Conservation (phyloP, 1,140 invertebrate species). For the Drosophila melanica region DNA sequence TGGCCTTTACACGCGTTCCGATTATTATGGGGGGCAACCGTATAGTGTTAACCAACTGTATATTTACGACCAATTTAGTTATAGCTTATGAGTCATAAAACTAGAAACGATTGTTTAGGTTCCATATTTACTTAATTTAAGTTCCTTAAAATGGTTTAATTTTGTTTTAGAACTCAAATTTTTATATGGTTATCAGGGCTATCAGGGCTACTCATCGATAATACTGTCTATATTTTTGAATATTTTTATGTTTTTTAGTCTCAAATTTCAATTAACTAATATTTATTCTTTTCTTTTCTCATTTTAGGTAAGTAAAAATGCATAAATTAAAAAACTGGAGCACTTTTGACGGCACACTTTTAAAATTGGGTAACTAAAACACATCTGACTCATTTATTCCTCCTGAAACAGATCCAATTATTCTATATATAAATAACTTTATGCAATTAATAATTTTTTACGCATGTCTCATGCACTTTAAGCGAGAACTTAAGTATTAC, state of each 20-base stretch:
- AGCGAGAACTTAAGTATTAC: constrained; percentile 20
- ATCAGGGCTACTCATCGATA: too few species aligned
- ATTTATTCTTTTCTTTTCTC: constrained; percentile 16
- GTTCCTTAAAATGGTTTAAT: background rate
- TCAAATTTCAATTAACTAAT: background rate
- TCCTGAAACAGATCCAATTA: background rate
- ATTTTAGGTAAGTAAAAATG: constrained; percentile 61
- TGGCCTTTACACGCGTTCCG: constrained; percentile 36
- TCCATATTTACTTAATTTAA: background rate
- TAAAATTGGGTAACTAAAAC: constrained; percentile 30
- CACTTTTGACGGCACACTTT: constrained; percentile 31
- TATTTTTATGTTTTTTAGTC: too few species aligned
- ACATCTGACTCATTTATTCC: background rate
- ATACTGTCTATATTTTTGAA: too few species aligned
- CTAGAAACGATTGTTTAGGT: background rate
- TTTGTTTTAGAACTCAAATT: too few species aligned
- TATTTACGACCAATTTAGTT: constrained; percentile 13
- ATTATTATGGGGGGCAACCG: constrained; percentile 23
- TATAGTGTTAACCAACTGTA: constrained; percentile 34
- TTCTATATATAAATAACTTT: constrained; percentile 3
- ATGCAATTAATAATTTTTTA: background rate
- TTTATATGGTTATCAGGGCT: too few species aligned
- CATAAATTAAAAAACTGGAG: constrained; percentile 10
- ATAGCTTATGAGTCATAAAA: constrained; percentile 22
- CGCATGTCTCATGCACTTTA: constrained; percentile 17